Conservation (phyloP, 2,797 vertebrate genomes). For the Sparidentex hasta region DNA sequence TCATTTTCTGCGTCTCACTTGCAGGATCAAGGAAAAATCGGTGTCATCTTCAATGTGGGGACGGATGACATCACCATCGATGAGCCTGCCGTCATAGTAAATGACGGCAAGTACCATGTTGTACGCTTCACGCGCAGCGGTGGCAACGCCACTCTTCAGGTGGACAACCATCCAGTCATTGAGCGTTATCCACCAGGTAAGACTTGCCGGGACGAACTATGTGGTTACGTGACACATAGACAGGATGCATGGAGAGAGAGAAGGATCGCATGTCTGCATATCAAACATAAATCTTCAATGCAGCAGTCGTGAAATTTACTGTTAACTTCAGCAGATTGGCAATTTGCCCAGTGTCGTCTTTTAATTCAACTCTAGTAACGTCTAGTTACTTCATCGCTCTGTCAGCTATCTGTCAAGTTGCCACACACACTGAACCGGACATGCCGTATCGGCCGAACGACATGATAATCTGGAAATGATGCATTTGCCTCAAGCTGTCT, state of each 20-base stretch:
- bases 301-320: conserved; percentile 52
- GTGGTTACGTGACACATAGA: conserved; percentile 18
- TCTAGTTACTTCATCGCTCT: conserved; percentile 55
- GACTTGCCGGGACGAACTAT: conserved; percentile 48
- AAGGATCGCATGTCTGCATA: conserved; percentile 60
- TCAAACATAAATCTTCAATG: conserved; percentile 49
- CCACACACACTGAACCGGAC: conserved; percentile 51
- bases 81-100: conserved; percentile 92
- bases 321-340: conserved; percentile 39
- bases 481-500: conserved; percentile 33
- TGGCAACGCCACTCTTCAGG: conserved; percentile 96
- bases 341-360: conserved; percentile 59
- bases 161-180: conserved; percentile 96
- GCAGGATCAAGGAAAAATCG: conserved; percentile 95
- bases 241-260: conserved; percentile 45
- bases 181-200: conserved; percentile 97
- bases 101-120: conserved; percentile 96
- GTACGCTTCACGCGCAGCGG: conserved; percentile 96
- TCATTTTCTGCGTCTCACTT: conserved; percentile 30
- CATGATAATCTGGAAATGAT: conserved; percentile 75
- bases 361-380: conserved; percentile 59
- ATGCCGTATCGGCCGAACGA: conserved; percentile 66
- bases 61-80: conserved; percentile 96
- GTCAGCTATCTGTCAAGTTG: conserved; percentile 60
- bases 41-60: conserved; percentile 96